Evolutionary conservation across 1,140 invertebrate genomes (phyloP).

Genomic region (Saccostrea glomerata): DNA sequence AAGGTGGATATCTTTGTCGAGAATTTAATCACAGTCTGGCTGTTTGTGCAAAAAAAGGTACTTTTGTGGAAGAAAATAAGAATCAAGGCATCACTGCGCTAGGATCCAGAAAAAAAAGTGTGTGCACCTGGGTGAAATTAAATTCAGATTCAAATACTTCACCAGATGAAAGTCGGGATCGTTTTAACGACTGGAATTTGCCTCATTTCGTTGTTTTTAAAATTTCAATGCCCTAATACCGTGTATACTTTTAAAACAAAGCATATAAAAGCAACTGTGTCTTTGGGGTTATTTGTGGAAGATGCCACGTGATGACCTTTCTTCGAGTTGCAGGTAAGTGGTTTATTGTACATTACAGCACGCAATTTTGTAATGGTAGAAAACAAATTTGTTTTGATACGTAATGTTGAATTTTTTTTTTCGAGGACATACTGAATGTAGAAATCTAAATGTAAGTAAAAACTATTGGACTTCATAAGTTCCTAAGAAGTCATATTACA

Average conservation of each 20-base stretch:
- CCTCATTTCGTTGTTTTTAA: neutral
- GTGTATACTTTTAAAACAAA: neutral
- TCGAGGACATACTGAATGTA: too few species aligned
- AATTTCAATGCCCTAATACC: neutral
- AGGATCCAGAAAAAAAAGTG: conserved; percentile 2
- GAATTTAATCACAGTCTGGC: conserved; percentile 33
- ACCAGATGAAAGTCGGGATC: conserved; percentile 12
- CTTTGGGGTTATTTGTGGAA: neutral
- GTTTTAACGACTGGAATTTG: neutral
- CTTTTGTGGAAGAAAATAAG: conserved; percentile 28
- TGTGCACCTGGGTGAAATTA: conserved; percentile 33
- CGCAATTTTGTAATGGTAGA: neutral
- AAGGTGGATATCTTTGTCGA: conserved; percentile 15
- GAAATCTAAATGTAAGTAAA: too few species aligned
- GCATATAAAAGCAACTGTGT: neutral
- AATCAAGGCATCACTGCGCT: neutral
- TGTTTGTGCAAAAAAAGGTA: conserved; percentile 24
- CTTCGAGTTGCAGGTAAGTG: neutral
- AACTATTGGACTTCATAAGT: too few species aligned
- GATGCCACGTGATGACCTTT: conserved; percentile 14
- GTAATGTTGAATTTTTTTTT: neutral
- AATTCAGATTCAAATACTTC: conserved; percentile 34
- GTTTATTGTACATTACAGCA: neutral
- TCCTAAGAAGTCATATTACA: too few species aligned
- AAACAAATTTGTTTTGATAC: neutral